Evolutionary conservation across 2,888 invertebrate genomes (phyloP).

Genomic region (Chrysina gloriosa): DNA sequence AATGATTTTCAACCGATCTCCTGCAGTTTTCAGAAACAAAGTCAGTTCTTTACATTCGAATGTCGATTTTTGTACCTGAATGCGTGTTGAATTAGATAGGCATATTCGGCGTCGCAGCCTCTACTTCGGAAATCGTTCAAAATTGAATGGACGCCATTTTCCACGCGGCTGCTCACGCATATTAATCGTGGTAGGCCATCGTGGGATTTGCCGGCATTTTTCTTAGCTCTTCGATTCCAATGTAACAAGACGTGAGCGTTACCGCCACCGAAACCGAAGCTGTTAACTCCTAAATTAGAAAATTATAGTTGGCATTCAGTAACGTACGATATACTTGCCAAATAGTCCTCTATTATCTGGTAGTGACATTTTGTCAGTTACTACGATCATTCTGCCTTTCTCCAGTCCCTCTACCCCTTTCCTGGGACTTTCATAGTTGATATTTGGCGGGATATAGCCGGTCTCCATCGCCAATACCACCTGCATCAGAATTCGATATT

Average conservation of each 20-base stretch:
- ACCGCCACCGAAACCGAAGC: slow-evolving; percentile 95
- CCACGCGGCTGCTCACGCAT: slow-evolving; percentile 80
- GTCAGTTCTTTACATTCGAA: neutral
- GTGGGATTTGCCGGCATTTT: slow-evolving; percentile 71
- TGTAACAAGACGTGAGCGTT: slow-evolving; percentile 72
- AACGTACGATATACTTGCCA: slow-evolving; percentile 64
- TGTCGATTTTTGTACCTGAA: neutral
- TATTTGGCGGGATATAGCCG: slow-evolving; percentile 85
- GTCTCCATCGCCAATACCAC: slow-evolving; percentile 79
- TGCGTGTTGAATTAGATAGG: slow-evolving; percentile 53
- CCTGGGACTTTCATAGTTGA: slow-evolving; percentile 72
- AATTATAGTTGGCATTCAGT: neutral
- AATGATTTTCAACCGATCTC: neutral
- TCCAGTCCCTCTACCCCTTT: slow-evolving; percentile 71
- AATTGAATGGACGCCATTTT: slow-evolving; percentile 75
- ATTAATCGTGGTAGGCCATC: slow-evolving; percentile 79
- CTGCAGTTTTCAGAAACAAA: neutral
- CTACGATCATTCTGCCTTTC: slow-evolving; percentile 75
- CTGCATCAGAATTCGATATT: neutral
- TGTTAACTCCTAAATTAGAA: slow-evolving; percentile 72
- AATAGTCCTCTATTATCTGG: slow-evolving; percentile 74
- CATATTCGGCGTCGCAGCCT: slow-evolving; percentile 53
- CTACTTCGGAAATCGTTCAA: slow-evolving; percentile 72
- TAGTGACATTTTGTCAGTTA: slow-evolving; percentile 78
- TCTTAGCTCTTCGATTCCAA: slow-evolving; percentile 70